Evolutionary conservation across 2,888 invertebrate genomes (phyloP).

Genomic region (Drosophila dives): DNA sequence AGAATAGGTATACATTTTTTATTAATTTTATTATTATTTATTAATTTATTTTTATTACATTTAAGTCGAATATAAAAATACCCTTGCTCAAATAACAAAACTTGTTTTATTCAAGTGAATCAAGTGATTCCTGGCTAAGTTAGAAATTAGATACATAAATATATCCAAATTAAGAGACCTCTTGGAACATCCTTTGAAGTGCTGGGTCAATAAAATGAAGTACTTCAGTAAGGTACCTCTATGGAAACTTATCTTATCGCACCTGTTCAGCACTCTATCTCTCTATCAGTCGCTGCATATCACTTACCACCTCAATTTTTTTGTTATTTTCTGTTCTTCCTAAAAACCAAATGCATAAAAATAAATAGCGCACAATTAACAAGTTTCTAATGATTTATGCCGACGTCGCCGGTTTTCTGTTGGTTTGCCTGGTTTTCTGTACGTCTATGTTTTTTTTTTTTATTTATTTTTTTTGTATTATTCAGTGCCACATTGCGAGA

Average conservation of each 20-base stretch:
- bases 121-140: not conserved
- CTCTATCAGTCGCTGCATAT: slow-evolving; percentile 36
- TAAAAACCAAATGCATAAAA: slow-evolving; percentile 71
- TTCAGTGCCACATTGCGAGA: slow-evolving; percentile 47
- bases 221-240: not conserved
- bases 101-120: not conserved
- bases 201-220: not conserved
- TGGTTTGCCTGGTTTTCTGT: slow-evolving; percentile 30
- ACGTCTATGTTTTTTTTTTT: slow-evolving; percentile 16
- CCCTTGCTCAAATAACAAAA: not conserved
- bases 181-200: not conserved
- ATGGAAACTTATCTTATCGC: slow-evolving; percentile 37
- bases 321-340: slow-evolving; percentile 20
- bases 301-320: slow-evolving; percentile 73
- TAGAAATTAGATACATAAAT: not conserved
- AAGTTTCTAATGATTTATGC: slow-evolving; percentile 77
- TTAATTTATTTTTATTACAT: too few species aligned
- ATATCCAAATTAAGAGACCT: not conserved
- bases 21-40: too few species aligned
- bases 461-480: slow-evolving; percentile 1
- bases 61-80: not conserved
- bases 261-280: slow-evolving; percentile 54
- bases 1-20: not conserved
- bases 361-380: slow-evolving; percentile 78
- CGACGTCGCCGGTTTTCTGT: slow-evolving; percentile 48